Evolutionary conservation across 1,140 invertebrate species (phyloP), one percentile per base, ranked within the genome.

Genomic region (Eriocheir sinensis): DNA sequence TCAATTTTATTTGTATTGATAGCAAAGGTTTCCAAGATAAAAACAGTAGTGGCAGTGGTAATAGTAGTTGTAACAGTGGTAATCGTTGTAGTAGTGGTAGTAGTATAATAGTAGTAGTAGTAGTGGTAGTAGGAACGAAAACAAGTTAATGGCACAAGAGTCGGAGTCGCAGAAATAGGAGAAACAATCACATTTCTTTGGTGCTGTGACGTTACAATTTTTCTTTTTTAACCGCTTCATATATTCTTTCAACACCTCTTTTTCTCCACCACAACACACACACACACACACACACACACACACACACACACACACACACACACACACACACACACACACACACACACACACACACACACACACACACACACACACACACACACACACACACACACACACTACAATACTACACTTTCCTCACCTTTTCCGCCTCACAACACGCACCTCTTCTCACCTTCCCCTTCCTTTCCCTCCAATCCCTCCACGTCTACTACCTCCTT

Each of bases 321-420:
- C 81, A 85, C 81, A 85, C 15, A 85, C 81, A 85, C 81, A 85
- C 81, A 85, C 81, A 85, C 81, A 85, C 81, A 85, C 81, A 85
- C 81, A 85, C 81, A 85, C 81, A 85, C 81, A 85, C 81, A 85
- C 81, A 85, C 81, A 85, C 81, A 85, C 81, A 85, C 81, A 85
- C 81, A 85, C 81, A 85, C 81, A 85, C 81, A 85, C 81, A 85
- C 81, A 85, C 81, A 85, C 81, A 85, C 81, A 85, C 81, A 85
- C 81, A 85, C 81, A 85, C 83, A 40, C 83, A 86, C 83, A 86
- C 34, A 86, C 83, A 86, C 36, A 86, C 17, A 41, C 8, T 38
- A 32, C 36, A 40, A 36, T 34, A 38, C 83, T 48, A 48, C 44
- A 48, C 15, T n/a, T n/a, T n/a, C 27, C 60, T 21, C n/a, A 27